Evolutionary conservation across 2,113 vertebrate species (phyloP), one percentile per base, ranked within the genome.

Genomic region (Malurus cyaneus): DNA sequence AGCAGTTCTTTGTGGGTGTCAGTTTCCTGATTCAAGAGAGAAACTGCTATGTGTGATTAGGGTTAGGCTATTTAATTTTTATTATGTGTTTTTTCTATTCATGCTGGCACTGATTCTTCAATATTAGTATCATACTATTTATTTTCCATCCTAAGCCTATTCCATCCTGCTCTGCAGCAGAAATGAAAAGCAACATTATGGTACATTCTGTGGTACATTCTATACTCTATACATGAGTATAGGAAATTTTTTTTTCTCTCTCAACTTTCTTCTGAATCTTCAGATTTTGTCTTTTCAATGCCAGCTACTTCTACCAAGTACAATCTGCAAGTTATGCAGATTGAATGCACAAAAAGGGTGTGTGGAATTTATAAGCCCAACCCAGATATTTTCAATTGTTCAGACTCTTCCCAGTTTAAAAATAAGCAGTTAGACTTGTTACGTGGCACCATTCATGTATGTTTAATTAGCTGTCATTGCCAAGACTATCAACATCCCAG

Each of bases 321-420:
- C n/a, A n/a, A n/a, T n/a, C n/a, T n/a, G n/a, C n/a, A n/a, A n/a
- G 56, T n/a, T 88, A 7, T 88, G 79, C 49, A 83, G 42, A 32
- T 23, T 54, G 13, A 54, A 15, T 80, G 47, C 1, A 2, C 78
- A 49, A 72, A 96, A 89, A 96, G 86, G 64, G 92, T 93, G 82
- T 86, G 50, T 93, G 76, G 82, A 91, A 86, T 94, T 88, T 71
- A 7, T 92, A 94, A 96, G 74, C 89, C 91, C 83, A 89, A 57
- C 60, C 74, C 77, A 88, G 56, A 86, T 95, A 89, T 92, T 96
- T 97, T 97, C 84, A 84, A 54, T 94, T 81, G 41, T 89, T 95
- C 47, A 85, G 61, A 46, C 64, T 61, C 79, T 94, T 89, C 73
- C 73, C 82, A 67, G 80, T 92, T 96, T 94, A 93, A 97, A 95